phyloP scores from a whole-genome alignment of 2,888 invertebrate genomes.

The Acanthosepion esculentum region DNA sequence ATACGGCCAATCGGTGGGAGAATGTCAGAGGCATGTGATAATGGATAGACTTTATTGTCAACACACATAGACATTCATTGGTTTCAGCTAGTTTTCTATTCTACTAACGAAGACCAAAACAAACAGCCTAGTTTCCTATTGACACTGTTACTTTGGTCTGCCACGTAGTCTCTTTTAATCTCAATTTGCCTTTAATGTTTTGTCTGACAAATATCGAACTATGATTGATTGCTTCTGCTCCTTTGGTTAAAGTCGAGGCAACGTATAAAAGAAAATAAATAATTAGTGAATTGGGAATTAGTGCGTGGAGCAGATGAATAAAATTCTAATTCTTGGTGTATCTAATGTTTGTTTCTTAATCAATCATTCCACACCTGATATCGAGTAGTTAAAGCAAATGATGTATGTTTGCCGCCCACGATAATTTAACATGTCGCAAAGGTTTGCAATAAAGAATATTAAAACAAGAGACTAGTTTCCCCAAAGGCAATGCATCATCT shows the following conservation, averaged over 20 bases:
- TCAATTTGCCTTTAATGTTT: neutral
- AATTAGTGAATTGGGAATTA: neutral
- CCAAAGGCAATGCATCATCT: neutral
- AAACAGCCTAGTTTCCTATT: neutral
- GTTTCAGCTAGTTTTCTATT: too few species aligned
- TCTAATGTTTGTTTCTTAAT: neutral
- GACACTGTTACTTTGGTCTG: neutral
- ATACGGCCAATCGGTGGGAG: too few species aligned
- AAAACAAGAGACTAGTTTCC: neutral
- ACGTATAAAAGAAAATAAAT: neutral
- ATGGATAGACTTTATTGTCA: too few species aligned
- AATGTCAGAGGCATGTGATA: too few species aligned
- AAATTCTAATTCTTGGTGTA: neutral
- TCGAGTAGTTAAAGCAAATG: neutral
- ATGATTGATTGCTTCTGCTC: neutral
- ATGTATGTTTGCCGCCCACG: neutral
- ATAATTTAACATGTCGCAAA: neutral
- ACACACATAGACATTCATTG: too few species aligned
- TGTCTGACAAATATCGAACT: neutral
- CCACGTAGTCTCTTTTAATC: neutral
- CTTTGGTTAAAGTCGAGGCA: neutral
- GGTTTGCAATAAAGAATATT: neutral
- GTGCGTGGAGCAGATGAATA: neutral
- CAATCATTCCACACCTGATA: neutral
- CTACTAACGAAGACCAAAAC: too few species aligned